Evolutionary conservation across 37 sponge, comb jelly and placozoan genomes (phyloP).

Genomic region (Theonella swinhoei): DNA sequence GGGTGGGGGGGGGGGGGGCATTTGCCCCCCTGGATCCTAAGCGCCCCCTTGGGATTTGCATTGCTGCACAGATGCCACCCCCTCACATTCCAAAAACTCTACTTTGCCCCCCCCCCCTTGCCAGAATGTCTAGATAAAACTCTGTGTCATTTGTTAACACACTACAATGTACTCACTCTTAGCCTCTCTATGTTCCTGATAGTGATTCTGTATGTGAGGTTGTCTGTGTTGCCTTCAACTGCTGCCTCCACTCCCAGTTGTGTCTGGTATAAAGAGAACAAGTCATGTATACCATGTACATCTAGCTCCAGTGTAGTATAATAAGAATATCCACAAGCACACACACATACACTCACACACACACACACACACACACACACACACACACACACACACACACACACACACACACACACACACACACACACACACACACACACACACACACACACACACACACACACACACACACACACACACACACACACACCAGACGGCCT

Average conservation of each 20-base stretch:
- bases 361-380: background rate
- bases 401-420: background rate
- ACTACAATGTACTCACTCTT: background rate
- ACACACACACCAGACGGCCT: background rate
- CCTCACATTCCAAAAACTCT: too few species aligned
- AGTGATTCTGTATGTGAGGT: background rate
- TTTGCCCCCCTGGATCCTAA: too few species aligned
- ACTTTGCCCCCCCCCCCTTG: too few species aligned
- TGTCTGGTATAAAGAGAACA: background rate
- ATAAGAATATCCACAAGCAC: background rate
- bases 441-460: background rate
- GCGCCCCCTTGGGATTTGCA: too few species aligned
- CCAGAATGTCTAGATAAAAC: too few species aligned
- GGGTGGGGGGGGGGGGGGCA: too few species aligned
- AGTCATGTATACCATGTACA: background rate
- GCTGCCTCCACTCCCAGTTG: background rate
- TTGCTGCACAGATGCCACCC: too few species aligned
- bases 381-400: background rate
- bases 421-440: background rate
- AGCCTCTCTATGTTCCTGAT: background rate
- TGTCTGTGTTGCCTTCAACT: background rate
- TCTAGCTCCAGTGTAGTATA: too few species aligned
- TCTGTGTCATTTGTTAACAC: background rate
- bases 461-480: background rate
- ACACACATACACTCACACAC: background rate